These are phyloP conservation scores for Barnardius zonarius DNA, from an alignment of 2,113 vertebrate genomes.

Conservation along the genomic window DNA sequence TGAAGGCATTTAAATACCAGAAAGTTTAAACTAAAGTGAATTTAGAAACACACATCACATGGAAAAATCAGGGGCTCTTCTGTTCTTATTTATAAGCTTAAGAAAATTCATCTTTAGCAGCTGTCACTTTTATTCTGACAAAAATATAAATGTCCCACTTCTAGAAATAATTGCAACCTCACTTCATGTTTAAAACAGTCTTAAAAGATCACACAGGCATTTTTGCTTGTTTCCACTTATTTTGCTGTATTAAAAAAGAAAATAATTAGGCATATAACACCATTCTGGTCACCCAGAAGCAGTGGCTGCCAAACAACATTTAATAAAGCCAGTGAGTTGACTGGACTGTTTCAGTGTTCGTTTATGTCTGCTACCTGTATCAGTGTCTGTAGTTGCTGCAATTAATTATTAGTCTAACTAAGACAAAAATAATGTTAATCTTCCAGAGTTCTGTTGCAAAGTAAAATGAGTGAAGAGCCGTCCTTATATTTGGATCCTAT, in stretches of 20 bases:
- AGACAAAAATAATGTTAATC: conserved; percentile 51
- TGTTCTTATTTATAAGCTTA: neutral
- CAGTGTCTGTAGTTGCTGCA: neutral
- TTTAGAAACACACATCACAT: neutral
- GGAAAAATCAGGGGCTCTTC: neutral
- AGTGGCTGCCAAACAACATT: neutral
- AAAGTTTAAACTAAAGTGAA: neutral
- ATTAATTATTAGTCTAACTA: conserved; percentile 36
- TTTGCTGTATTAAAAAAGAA: neutral
- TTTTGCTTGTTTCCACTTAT: neutral
- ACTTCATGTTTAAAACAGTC: neutral
- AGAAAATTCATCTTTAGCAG: neutral
- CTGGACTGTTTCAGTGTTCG: conserved; percentile 9
- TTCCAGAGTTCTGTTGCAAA: conserved; percentile 51
- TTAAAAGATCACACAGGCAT: neutral
- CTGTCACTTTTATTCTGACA: neutral
- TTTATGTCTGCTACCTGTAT: neutral
- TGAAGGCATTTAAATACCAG: neutral
- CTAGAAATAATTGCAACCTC: neutral
- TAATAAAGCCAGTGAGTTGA: conserved; percentile 1
- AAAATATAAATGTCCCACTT: neutral
- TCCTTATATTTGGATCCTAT: conserved; percentile 25
- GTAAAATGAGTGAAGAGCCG: conserved; percentile 53
- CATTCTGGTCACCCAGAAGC: neutral
- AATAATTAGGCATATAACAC: neutral